Evolutionary conservation across 2,797 vertebrate species (phyloP).

Genomic region (Numenius phaeopus): DNA sequence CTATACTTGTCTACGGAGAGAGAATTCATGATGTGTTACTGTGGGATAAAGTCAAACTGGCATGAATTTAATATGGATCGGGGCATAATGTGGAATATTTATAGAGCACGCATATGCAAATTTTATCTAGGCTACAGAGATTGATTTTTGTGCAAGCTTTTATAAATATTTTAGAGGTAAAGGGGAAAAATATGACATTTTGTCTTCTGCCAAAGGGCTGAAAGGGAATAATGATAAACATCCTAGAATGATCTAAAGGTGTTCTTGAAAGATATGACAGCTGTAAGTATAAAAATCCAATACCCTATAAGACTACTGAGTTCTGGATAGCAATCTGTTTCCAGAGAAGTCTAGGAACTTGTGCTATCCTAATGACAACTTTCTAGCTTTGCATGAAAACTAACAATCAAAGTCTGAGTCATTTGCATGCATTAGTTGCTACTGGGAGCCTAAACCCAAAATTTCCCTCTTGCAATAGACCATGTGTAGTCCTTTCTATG

Average conservation of each 20-base stretch:
- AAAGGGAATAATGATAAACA: neutral
- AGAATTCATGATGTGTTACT: neutral
- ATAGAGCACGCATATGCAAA: neutral
- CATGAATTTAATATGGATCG: neutral
- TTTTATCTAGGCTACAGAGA: neutral
- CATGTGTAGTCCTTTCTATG: neutral
- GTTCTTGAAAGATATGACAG: neutral
- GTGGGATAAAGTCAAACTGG: neutral
- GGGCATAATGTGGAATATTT: neutral
- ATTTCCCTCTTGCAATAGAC: neutral
- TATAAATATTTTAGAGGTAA: constrained; percentile 18
- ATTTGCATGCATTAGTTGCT: neutral
- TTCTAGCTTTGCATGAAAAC: neutral
- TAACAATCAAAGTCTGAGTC: neutral
- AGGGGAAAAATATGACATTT: neutral
- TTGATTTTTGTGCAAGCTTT: constrained; percentile 4
- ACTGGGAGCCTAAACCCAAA: neutral
- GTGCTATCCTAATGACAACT: neutral
- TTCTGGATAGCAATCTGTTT: neutral
- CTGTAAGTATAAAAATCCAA: neutral
- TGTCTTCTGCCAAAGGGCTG: neutral
- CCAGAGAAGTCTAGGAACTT: neutral
- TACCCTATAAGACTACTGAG: neutral
- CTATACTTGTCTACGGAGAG: neutral
- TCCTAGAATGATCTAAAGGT: neutral